phyloP scores from a whole-genome alignment of 2,113 vertebrate genomes.

The Mustela nigripes region DNA sequence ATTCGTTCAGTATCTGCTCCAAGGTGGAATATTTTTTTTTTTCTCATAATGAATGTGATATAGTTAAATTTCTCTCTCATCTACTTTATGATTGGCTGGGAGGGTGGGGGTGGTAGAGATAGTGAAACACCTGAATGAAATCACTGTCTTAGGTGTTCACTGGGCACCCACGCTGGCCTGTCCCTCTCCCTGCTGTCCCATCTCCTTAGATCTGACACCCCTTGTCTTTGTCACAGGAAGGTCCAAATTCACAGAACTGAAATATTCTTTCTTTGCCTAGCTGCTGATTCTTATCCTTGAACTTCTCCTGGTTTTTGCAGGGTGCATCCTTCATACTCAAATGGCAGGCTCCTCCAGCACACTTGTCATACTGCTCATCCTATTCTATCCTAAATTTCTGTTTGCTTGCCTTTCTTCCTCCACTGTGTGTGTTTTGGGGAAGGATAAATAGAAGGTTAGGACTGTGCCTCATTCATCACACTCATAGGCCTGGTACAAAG shows the following conservation, averaged over 20 bases:
- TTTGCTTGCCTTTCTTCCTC: not conserved
- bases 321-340: not conserved
- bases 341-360: not conserved
- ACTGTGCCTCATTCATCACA: not conserved
- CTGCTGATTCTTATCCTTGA: not conserved
- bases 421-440: not conserved
- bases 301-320: not conserved
- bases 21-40: not conserved
- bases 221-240: slow-evolving; percentile 21
- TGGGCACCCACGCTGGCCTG: not conserved
- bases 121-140: slow-evolving; percentile 4
- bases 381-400: not conserved
- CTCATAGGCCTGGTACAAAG: not conserved
- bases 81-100: not conserved
- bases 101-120: too few species aligned
- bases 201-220: not conserved
- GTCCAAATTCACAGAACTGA: not conserved
- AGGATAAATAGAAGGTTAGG: not conserved
- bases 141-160: not conserved
- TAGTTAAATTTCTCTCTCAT: slow-evolving; percentile 35
- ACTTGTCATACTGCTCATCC: not conserved
- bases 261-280: not conserved
- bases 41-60: not conserved
- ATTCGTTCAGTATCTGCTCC: not conserved
- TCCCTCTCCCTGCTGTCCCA: not conserved